Base-by-base conservation (phyloP, 2,888 invertebrate species). In the Tenthredo mesomela region DNA sequence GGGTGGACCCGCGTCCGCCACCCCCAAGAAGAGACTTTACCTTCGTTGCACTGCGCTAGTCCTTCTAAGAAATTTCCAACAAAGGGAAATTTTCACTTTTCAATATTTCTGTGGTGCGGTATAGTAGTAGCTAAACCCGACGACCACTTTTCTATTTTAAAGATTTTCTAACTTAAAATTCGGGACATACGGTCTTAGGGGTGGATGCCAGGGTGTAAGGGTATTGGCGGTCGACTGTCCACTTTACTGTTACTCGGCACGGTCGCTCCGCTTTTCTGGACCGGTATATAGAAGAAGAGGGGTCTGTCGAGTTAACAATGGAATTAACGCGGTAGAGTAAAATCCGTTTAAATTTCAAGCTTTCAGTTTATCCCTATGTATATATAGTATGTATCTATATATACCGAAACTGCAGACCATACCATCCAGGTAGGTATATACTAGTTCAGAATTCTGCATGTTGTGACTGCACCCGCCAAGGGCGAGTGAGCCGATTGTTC, bases 301-400 rank as follows among this genome's bases (percentile, higher is more conserved):
- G 47, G 43, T 65, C 67, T 47, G 21, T 61, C 77, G 40, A 58
- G 40, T 58, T 58, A 85, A 92, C 92, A 92, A 92, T 92, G 86
- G 92, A 87, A 92, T 92, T 92, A 92, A 88, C 89, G 89, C 88
- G 67, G 67, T 88, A 88, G 85, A 88, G 89, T 18, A 87, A 93
- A 93, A 93, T 92, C 92, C 90, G 90, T 91, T 92, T 91, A 91
- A 86, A 88, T 87, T 88, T 86, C 83, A 71, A 82, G 82, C 71
- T 73, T 65, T 82, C n/a, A 40, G 40, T 84, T 83, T 82, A 82
- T 82, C 70, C 82, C 54, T n/a, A 21, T 33, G 7, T 7, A 29
- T 40, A 15, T 18, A 50, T 50, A 50, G 18, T n/a, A 6, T n/a
- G 18, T 50, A 33, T 33, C 33, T 33, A 50, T 50, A 50, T 50